phyloP scores from a whole-genome alignment of 2,113 vertebrate species.

The Edolisoma coerulescens region DNA sequence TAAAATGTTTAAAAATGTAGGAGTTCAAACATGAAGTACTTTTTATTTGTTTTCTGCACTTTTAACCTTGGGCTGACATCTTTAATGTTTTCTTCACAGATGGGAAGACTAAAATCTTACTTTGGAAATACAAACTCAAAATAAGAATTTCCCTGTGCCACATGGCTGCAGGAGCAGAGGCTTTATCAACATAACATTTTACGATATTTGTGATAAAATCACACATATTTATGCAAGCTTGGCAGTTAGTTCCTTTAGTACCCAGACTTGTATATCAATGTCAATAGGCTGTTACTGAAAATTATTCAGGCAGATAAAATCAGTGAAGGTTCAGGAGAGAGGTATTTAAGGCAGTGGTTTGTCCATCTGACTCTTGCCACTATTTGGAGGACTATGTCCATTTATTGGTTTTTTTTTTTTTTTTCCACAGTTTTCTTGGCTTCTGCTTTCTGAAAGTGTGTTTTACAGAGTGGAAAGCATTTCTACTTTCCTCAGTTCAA shows the following conservation, averaged over 20 bases:
- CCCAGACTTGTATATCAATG: background rate
- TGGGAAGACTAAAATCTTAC: background rate
- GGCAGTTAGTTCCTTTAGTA: background rate
- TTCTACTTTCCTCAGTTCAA: background rate
- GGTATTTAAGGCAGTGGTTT: background rate
- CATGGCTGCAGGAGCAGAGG: background rate
- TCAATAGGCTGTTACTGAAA: background rate
- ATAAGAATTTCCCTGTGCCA: background rate
- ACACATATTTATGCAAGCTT: background rate
- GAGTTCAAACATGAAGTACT: background rate
- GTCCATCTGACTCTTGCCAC: background rate
- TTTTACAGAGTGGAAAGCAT: background rate
- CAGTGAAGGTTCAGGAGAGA: background rate
- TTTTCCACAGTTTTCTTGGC: background rate
- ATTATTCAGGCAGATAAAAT: background rate
- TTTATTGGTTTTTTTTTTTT: background rate
- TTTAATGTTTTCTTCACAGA: background rate
- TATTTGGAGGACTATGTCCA: background rate
- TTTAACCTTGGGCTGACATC: background rate
- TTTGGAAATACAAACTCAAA: background rate
- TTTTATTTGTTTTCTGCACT: background rate
- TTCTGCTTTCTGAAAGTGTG: background rate
- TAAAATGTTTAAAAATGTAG: background rate
- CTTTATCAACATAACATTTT: background rate
- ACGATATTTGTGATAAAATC: background rate